Base-by-base conservation (phyloP, 2,797 vertebrate genomes). In the Apogon hyalosoma region DNA sequence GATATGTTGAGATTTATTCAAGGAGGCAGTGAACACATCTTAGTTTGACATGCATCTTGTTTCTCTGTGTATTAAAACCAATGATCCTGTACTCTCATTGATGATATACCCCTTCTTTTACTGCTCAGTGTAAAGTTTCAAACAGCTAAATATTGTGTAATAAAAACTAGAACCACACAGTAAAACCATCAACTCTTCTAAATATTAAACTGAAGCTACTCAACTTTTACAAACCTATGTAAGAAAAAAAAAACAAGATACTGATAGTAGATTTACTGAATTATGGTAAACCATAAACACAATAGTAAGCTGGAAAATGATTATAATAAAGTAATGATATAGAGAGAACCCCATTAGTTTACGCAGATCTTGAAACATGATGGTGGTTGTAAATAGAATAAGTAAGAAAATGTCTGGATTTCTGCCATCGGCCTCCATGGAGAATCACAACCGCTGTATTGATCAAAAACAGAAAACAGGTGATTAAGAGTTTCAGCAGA, bases 381-480 rank as follows among this genome's bases (percentile, higher is more conserved):
- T 36, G 11, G 10, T 28, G 40, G 72, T 63, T 63, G 51, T 6
- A 62, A 49, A n/a, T 15, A 24, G 16, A 18, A 7, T 53, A 42
- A 69, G 62, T 50, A 50, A 63, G 14, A 31, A 65, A 2, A 43
- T 36, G 10, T 49, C 16, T 40, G 19, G 9, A 57, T n/a, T 8
- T 14, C 3, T 0, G 10, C 46, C 41, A 63, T 60, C 65, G 48
- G 13, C 43, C 45, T 57, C 49, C n/a, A 10, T 43, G 28, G 56
- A 24, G 15, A 54, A 21, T 62, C 19, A 48, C 47, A 19, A 52
- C 66, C n/a, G 0, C 60, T 59, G 45, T 47, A 38, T 0, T 13
- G 16, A 11, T 16, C 59, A 51, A 28, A 76, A 76, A 58, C 12
- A 58, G 18, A 59, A 62, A 72, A 69, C 31, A 77, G 1, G 53